Evolutionary conservation across 1,140 invertebrate species (phyloP).

Genomic region (Arctopsyche grandis): DNA sequence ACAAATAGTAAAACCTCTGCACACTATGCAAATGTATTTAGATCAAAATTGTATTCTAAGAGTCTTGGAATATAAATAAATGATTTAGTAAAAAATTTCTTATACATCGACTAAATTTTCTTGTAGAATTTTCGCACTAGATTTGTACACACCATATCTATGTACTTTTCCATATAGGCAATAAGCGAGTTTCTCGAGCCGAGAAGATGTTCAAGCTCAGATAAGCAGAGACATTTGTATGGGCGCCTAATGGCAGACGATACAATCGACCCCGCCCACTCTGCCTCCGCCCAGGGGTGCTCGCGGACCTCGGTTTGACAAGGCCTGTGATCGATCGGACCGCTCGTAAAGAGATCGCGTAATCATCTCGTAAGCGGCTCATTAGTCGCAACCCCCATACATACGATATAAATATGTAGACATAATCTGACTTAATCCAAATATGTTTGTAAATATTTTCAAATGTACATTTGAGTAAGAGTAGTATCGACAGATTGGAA

Average conservation of each 20-base stretch:
- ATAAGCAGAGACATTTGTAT: constrained; percentile 23
- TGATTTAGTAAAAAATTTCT: too few species aligned
- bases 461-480: too few species aligned
- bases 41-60: too few species aligned
- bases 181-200: not conserved
- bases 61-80: too few species aligned
- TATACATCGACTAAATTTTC: too few species aligned
- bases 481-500: too few species aligned
- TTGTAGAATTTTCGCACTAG: too few species aligned
- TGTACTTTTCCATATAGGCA: too few species aligned
- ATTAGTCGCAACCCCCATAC: not conserved
- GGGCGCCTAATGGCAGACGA: constrained; percentile 5
- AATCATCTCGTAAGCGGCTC: not conserved
- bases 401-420: not conserved
- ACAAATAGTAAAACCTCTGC: too few species aligned
- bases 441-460: too few species aligned
- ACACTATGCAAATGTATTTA: too few species aligned
- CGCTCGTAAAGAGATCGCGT: not conserved
- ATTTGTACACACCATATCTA: too few species aligned
- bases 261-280: constrained; percentile 5
- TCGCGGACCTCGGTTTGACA: not conserved
- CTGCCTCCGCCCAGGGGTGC: not conserved
- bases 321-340: not conserved
- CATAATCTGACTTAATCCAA: not conserved
- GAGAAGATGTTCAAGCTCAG: constrained; percentile 16